Evolutionary conservation across 2,888 invertebrate species (phyloP), one percentile per base, ranked within the genome.

Genomic region (Campoplex nolae): DNA sequence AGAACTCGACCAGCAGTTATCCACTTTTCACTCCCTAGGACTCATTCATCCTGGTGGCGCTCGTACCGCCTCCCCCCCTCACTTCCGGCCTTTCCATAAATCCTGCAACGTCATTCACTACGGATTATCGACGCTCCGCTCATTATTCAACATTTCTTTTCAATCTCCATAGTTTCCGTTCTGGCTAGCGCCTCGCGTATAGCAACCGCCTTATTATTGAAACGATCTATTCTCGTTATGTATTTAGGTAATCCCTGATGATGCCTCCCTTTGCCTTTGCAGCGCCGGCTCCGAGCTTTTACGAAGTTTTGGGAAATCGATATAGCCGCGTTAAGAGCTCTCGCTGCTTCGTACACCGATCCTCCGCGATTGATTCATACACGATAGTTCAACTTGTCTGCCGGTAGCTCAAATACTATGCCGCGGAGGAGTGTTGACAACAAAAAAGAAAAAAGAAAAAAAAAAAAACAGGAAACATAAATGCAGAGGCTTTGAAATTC

Each of bases 131-230:
- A 87, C 82, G 83, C 67, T 70, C 67, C 56, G 75, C 85, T 88
- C 88, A 83, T 88, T 87, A 88, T 88, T 88, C 85, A 88, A 88
- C 83, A 80, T 86, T 78, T 68, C 87, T 87, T 83, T 88, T 88
- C 86, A 87, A 87, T 88, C 87, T 84, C 48, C 79, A 74, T 75
- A 56, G 68, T 84, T 84, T 78, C 62, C 54, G 58, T n/a, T 65
- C n/a, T 56, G 32, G 65, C 76, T 28, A 51, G 45, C 75, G 16
- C 54, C 8, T 45, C 56, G 54, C n/a, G 62, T 76, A 35, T 38
- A 3, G 4, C 38, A 2, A 2, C 38, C 38, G 38, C 38, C 38
- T 51, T 65, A 68, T 77, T 45, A 73, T 42, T 28, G 67, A 32
- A 70, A 71, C 79, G 35, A 79, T 79, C 58, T 58, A 79, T 79